Percentiles rank a stretch among this genome's conserved stretches.
phyloP scores from a whole-genome alignment of 2,113 vertebrate genomes.

The Rhombomys opimus region DNA sequence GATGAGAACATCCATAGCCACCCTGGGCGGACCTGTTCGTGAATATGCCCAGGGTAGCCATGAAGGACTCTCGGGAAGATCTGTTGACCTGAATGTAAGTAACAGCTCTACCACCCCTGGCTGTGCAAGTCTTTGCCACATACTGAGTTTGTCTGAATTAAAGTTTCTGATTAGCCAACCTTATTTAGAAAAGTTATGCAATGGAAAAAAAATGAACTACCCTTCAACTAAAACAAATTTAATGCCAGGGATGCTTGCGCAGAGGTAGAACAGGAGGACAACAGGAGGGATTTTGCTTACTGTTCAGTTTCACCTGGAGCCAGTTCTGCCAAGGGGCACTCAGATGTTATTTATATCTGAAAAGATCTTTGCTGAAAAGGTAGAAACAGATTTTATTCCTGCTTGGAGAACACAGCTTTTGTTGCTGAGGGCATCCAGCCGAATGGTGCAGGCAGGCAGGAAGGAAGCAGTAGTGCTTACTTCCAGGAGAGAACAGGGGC shows the following conservation, averaged over 20 bases:
- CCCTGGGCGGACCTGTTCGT: too few relatives aligned
- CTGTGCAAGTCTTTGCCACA: not conserved
- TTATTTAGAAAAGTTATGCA: constrained; percentile 1
- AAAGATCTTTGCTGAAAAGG: constrained; percentile 22
- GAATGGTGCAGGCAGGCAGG: constrained; percentile 40
- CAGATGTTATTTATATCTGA: constrained; percentile 53
- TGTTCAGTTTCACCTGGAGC: constrained; percentile 19
- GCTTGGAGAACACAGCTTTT: constrained; percentile 36
- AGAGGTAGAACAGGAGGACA: not conserved
- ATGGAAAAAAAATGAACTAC: constrained; percentile 5
- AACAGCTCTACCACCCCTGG: not conserved
- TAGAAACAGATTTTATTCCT: constrained; percentile 53
- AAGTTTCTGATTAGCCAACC: constrained; percentile 2
- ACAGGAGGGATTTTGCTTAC: constrained; percentile 29
- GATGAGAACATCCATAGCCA: not conserved
- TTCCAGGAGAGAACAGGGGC: not conserved
- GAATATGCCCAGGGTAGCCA: not conserved
- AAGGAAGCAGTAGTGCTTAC: not conserved
- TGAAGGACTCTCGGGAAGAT: not conserved
- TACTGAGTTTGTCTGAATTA: constrained; percentile 21
- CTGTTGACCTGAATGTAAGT: not conserved
- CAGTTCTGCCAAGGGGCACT: not conserved
- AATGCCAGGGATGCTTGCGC: not conserved
- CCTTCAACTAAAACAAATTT: constrained; percentile 37
- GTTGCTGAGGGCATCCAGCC: not conserved